A percentile compares a stretch with the other conserved stretches of the same genome.
Conservation (phyloP, 2,888 invertebrate genomes). For the Drosophila paracracens region DNA sequence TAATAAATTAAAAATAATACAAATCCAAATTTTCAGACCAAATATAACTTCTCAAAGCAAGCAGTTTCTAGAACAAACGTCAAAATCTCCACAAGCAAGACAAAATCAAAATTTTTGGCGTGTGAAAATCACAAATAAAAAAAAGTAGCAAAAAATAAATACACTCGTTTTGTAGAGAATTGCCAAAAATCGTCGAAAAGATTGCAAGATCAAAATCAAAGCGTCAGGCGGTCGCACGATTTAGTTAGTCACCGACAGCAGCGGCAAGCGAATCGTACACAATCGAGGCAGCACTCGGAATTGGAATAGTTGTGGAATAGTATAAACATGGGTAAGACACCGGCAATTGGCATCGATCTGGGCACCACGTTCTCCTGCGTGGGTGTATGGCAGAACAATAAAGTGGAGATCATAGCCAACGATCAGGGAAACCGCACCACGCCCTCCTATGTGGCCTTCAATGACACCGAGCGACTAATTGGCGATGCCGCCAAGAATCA, state of each 20-base stretch:
- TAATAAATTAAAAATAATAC: conserved; percentile 29
- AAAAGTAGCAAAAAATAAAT: conserved; percentile 9
- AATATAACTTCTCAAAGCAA: conserved; percentile 29
- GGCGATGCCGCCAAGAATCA: conserved; percentile 96
- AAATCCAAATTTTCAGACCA: conserved; percentile 20
- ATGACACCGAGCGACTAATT: conserved; percentile 92
- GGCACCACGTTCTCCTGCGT: conserved; percentile 96
- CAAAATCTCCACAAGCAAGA: conserved; percentile 53
- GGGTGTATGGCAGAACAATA: conserved; percentile 93
- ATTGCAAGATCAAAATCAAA: conserved; percentile 56
- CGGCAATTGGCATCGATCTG: conserved; percentile 92
- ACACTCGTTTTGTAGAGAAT: conserved; percentile 39
- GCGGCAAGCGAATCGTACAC: conserved; percentile 13
- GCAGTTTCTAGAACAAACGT: conserved; percentile 58
- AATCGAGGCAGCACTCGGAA: conserved; percentile 3
- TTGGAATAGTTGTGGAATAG: background rate
- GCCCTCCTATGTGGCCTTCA: conserved; percentile 95
- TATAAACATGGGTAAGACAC: conserved; percentile 84
- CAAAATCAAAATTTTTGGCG: conserved; percentile 43
- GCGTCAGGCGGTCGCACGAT: conserved; percentile 21
- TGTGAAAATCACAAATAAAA: conserved; percentile 40
- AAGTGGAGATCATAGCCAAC: conserved; percentile 94
- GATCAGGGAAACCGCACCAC: conserved; percentile 95
- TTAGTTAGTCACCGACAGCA: conserved; percentile 44
- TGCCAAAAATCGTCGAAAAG: conserved; percentile 26